Conservation (phyloP, 2,113 vertebrate genomes). For the Cebus imitator region DNA sequence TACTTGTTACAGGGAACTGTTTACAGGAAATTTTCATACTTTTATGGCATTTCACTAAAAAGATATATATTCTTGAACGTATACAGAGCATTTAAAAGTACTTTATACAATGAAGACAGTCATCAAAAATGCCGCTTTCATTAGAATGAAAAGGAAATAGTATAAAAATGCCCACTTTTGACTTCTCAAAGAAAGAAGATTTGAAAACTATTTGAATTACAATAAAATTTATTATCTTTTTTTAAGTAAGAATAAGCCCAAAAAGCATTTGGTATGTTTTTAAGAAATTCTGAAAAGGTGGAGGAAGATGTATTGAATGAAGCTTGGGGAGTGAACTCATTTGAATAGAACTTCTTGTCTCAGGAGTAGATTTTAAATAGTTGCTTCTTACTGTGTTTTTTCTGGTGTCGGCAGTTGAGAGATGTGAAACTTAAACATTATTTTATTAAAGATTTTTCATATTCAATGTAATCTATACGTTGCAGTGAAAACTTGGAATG, state of each 20-base stretch:
- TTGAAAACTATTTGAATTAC: not conserved
- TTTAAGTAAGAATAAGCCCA: not conserved
- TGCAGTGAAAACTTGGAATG: not conserved
- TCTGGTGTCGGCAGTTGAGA: not conserved
- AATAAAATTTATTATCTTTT: not conserved
- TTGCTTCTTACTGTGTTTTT: not conserved
- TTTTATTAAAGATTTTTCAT: not conserved
- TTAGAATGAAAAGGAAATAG: not conserved
- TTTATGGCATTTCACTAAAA: accelerated
- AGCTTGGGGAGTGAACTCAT: not conserved
- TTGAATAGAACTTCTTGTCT: not conserved
- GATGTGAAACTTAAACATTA: not conserved
- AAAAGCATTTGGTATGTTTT: not conserved
- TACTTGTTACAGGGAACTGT: not conserved
- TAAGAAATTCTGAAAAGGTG: not conserved
- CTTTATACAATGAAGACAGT: not conserved
- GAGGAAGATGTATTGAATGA: not conserved
- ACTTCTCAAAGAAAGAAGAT: not conserved
- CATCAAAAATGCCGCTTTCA: not conserved
- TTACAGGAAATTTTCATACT: not conserved
- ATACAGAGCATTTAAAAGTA: not conserved
- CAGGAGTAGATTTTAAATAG: not conserved
- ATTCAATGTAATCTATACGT: not conserved
- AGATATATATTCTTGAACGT: not conserved
- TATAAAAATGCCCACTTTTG: not conserved